phyloP scores from a whole-genome alignment of 1,140 invertebrate species.

The Reticulitermes speratus region DNA sequence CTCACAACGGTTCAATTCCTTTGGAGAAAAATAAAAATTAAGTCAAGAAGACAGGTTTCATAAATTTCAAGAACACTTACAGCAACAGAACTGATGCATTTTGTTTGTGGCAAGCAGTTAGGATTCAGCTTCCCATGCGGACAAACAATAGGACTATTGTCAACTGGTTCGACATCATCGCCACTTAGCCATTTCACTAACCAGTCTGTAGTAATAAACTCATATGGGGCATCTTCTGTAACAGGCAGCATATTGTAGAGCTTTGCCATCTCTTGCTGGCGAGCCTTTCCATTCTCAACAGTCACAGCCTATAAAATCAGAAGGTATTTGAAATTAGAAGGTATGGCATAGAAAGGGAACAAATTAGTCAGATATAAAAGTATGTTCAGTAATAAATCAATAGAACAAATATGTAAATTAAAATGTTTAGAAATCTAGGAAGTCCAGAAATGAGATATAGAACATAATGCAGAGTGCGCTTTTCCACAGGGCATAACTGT shows the following conservation, averaged over 20 bases:
- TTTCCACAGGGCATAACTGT: no score
- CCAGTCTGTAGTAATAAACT: not conserved
- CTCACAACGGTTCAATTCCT: no score
- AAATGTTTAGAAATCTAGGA: no score
- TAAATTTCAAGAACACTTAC: constrained; percentile 37
- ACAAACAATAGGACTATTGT: constrained; percentile 53
- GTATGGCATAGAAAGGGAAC: no score
- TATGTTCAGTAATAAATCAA: no score
- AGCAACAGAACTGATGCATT: constrained; percentile 44
- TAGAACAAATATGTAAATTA: no score
- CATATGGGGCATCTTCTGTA: not conserved
- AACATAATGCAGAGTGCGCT: no score
- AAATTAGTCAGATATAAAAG: no score
- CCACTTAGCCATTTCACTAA: not conserved
- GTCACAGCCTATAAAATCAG: constrained; percentile 1
- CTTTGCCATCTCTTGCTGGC: constrained; percentile 40
- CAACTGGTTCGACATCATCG: constrained; percentile 48
- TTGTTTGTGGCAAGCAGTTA: constrained; percentile 46
- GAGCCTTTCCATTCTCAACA: constrained; percentile 6
- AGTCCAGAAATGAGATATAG: no score
- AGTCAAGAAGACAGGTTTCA: no score
- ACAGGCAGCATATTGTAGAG: constrained; percentile 14
- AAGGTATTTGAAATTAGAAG: no score
- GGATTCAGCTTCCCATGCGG: constrained; percentile 52
- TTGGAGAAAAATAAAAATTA: no score